These are phyloP conservation scores for Regulus satrapa DNA, from an alignment of 2,113 vertebrate species.

Conservation along the genomic window DNA sequence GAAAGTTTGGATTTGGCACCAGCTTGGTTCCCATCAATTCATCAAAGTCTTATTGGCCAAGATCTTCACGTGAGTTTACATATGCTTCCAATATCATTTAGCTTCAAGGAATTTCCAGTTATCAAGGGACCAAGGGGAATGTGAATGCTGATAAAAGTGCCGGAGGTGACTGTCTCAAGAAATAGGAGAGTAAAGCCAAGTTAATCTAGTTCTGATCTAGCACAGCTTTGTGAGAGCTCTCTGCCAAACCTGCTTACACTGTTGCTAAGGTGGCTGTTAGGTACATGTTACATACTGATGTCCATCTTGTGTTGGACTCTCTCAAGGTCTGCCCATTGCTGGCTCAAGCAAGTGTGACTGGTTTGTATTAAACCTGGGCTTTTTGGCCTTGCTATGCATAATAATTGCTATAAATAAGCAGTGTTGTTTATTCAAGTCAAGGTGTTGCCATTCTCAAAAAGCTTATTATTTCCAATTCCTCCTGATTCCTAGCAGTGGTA, in stretches of 20 bases:
- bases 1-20: not conserved
- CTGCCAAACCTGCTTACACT: not conserved
- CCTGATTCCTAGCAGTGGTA: not conserved
- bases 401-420: not conserved
- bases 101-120: constrained; percentile 26
- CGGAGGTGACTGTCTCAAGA: constrained; percentile 7
- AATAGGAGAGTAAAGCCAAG: not conserved
- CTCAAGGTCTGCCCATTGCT: not conserved
- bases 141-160: not conserved
- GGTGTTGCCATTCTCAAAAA: not conserved
- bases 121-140: not conserved
- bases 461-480: not conserved
- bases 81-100: constrained; percentile 36
- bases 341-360: not conserved
- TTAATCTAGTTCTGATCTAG: constrained; percentile 31
- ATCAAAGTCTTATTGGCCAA: not conserved
- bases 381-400: not conserved
- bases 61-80: not conserved
- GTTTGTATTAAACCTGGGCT: not conserved
- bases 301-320: not conserved
- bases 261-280: not conserved
- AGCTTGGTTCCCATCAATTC: not conserved
- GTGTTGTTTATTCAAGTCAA: not conserved
- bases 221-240: not conserved
- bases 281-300: not conserved